Evolutionary conservation across 2,888 invertebrate species (phyloP), one percentile per base, ranked within the genome.

Genomic region (Oscheius myriophilus): DNA sequence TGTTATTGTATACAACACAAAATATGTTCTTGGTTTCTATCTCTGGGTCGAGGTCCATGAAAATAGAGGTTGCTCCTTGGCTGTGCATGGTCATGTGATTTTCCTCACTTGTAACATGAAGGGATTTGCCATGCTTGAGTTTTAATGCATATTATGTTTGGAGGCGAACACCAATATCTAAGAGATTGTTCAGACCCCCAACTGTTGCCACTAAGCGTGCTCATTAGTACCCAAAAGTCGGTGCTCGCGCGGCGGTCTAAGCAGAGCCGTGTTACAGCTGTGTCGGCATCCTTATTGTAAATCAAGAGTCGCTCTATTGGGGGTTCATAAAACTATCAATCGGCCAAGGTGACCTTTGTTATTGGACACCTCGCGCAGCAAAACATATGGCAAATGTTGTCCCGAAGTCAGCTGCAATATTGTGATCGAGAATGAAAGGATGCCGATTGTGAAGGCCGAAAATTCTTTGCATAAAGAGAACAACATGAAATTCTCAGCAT

Each of bases 281-380:
- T 25, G 49, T 21, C 65, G 65, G 65, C 65, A 65, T 55, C 55
- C 65, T 65, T 46, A 55, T 65, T 65, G 65, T 65, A 65, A 65
- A 65, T 65, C 65, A 55, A 39, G 33, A 14, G 42, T n/a, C 33
- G 46, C 54, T 65, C 65, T 55, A 65, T 65, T 65, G 57, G 42
- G 45, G 65, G 54, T 65, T 46, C 65, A 65, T 65, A 65, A 65
- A 65, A 55, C 54, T 55, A 63, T 63, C 63, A 63, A 61, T 61
- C 61, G 61, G 16, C 61, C 39, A 23, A 33, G 61, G 26, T 61
- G 61, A 61, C 61, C 61, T 61, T 61, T 61, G 61, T 46, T 61
- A 61, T 61, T 45, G 46, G 61, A 61, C 61, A 61, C 61, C 61
- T 61, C 39, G 26, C 49, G 49, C 45, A 39, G 26, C 33, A 26